phyloP scores from a whole-genome alignment of 2,113 vertebrate genomes.

The Mesembrinibis cayennensis region DNA sequence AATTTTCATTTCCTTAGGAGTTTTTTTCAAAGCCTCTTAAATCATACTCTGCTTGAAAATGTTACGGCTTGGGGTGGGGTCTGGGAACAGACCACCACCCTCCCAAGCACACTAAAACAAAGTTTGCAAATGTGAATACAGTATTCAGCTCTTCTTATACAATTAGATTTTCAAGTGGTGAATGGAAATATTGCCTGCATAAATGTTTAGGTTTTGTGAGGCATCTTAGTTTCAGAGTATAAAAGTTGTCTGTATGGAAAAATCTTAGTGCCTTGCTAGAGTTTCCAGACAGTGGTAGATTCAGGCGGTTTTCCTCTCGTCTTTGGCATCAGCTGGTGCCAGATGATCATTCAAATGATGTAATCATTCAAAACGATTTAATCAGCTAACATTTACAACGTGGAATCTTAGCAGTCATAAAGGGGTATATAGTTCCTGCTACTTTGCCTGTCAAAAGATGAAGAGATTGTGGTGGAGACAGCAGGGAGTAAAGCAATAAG shows the following conservation, averaged over 20 bases:
- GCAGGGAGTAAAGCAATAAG: background rate
- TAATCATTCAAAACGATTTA: background rate
- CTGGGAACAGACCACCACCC: background rate
- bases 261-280: background rate
- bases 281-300: background rate
- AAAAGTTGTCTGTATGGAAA: background rate
- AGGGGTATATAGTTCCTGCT: background rate
- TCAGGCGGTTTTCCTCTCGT: background rate
- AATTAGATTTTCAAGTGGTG: background rate
- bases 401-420: background rate
- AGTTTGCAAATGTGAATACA: background rate
- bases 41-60: background rate
- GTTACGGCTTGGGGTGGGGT: background rate
- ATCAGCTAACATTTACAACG: background rate
- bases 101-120: fast-evolving
- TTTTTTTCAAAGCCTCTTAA: background rate
- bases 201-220: background rate
- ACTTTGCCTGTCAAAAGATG: background rate
- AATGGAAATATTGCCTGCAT: background rate
- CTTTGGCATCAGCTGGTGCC: background rate
- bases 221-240: background rate
- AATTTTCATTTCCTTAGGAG: background rate
- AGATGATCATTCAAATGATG: too few species aligned
- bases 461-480: background rate
- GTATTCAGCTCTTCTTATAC: background rate